These are phyloP conservation scores for Palloptera scutellata DNA, from an alignment of 2,888 invertebrate genomes.

Conservation along the genomic window DNA sequence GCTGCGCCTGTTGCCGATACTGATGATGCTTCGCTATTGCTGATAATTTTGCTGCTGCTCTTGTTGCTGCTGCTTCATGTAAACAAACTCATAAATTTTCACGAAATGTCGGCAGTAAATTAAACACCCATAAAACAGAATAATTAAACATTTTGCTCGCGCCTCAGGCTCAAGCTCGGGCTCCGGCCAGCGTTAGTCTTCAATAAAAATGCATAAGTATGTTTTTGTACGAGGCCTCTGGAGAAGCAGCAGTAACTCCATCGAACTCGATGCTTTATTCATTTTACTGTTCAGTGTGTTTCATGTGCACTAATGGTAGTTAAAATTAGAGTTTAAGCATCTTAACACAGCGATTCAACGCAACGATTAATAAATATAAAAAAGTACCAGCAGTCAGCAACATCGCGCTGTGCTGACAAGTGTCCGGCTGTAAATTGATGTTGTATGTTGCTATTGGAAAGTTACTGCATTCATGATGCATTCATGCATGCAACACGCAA, in stretches of 20 bases:
- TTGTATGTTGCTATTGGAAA: slow-evolving; percentile 10
- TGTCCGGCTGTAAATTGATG: slow-evolving; percentile 2
- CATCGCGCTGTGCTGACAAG: slow-evolving; percentile 22
- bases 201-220: neutral
- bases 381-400: slow-evolving; percentile 9
- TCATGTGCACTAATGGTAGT: slow-evolving; percentile 24
- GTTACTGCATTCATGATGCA: slow-evolving; percentile 9
- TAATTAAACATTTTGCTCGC: slow-evolving; percentile 24
- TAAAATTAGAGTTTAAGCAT: slow-evolving; percentile 30
- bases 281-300: neutral
- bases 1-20: too few relatives aligned
- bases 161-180: too few relatives aligned
- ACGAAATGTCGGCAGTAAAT: slow-evolving; percentile 32
- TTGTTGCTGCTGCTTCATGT: too few relatives aligned
- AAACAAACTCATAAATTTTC: slow-evolving; percentile 24
- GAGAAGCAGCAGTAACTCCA: neutral
- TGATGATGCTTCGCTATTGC: too few relatives aligned
- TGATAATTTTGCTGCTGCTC: too few relatives aligned
- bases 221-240: neutral
- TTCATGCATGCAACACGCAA: neutral
- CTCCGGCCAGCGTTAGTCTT: neutral
- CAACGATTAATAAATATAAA: slow-evolving; percentile 17
- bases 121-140: slow-evolving; percentile 32
- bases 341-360: slow-evolving; percentile 11
- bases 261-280: neutral